Conservation (phyloP, 2,113 vertebrate genomes). For the Atlantisia rogersi region DNA sequence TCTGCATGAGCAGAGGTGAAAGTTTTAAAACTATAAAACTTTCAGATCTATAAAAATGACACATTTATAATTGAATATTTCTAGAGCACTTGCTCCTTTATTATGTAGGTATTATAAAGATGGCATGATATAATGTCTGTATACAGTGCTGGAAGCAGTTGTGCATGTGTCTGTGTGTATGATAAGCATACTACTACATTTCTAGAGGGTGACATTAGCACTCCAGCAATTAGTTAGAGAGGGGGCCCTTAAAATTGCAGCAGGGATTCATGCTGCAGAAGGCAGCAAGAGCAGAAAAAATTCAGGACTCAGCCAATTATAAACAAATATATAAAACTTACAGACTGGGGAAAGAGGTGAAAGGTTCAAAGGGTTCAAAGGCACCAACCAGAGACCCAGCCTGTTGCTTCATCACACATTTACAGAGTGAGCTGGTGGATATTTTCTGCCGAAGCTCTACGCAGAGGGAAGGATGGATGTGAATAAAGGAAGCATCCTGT, state of each 20-base stretch:
- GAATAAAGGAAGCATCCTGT: neutral
- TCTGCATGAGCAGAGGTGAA: neutral
- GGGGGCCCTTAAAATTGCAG: neutral
- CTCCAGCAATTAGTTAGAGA: neutral
- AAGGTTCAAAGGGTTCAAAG: neutral
- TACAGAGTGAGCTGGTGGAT: neutral
- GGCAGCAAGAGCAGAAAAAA: neutral
- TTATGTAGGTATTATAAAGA: neutral
- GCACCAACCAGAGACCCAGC: neutral
- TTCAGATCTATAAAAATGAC: neutral
- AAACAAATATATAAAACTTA: neutral
- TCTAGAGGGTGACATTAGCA: neutral
- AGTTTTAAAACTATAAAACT: neutral
- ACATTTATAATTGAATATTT: slow-evolving; percentile 4
- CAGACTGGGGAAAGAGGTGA: neutral
- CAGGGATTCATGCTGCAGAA: neutral
- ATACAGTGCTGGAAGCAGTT: neutral
- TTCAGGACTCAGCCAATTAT: neutral
- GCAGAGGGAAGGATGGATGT: neutral
- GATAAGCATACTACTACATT: neutral
- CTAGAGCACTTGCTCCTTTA: neutral
- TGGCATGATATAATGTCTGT: neutral
- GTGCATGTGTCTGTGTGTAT: neutral
- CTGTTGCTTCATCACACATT: neutral
- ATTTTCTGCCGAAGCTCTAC: neutral